Percentiles rank a stretch among this genome's conserved stretches.
phyloP scores from a whole-genome alignment of 2,797 vertebrate genomes.

The Schizothorax lantsangensis region DNA sequence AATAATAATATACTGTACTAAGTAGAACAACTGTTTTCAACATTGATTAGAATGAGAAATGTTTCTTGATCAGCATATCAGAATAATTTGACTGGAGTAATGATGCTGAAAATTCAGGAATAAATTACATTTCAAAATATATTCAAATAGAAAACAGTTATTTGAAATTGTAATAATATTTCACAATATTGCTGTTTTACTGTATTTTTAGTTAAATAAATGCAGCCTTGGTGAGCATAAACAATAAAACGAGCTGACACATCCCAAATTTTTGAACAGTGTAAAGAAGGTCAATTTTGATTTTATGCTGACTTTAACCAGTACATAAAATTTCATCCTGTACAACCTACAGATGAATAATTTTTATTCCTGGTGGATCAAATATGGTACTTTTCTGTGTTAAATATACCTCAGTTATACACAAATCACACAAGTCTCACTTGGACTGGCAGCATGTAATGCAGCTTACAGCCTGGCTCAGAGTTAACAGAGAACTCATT shows the following conservation, averaged over 20 bases:
- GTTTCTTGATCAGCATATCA: neutral
- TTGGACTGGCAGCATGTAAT: neutral
- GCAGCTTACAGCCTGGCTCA: neutral
- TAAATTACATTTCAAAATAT: too few species aligned
- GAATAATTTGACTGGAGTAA: neutral
- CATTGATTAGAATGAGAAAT: neutral
- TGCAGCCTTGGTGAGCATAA: neutral
- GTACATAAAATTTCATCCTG: too few species aligned
- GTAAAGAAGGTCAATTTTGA: neutral
- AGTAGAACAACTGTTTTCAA: neutral
- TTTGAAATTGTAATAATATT: too few species aligned
- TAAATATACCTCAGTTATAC: neutral
- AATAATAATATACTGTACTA: too few species aligned
- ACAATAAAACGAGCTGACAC: neutral
- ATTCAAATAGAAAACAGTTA: too few species aligned
- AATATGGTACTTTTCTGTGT: neutral
- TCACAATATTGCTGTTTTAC: too few species aligned
- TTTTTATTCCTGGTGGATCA: neutral
- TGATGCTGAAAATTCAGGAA: neutral
- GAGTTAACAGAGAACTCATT: constrained; percentile 5
- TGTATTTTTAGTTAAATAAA: neutral
- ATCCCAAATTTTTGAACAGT: neutral
- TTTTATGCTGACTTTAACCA: neutral
- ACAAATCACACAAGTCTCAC: neutral
- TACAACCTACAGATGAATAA: neutral